Evolutionary conservation across 2,113 vertebrate species (phyloP), one percentile per base, ranked within the genome.

Genomic region (Lutjanus erythropterus): DNA sequence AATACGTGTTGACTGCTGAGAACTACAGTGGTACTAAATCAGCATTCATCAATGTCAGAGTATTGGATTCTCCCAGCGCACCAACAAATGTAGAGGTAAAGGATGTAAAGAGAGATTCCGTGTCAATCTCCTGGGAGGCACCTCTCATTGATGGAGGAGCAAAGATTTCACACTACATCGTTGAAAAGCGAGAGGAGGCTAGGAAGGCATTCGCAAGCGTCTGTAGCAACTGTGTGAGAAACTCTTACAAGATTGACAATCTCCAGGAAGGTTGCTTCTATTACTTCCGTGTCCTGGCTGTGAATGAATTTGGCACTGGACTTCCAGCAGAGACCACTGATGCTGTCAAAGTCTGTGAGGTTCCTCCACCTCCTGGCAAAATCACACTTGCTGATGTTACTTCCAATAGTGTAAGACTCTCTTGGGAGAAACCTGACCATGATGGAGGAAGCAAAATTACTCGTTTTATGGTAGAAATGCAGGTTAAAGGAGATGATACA

Each of bases 401-500:
- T 71, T 93, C 92, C 37, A 95, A 94, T 78, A 97, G 94, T 92
- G 96, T 94, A 75, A 97, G 93, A 77, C 94, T 99, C 89, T 95
- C 96, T 87, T 99, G 98, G 98, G 97, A 99, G 83, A 99, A 97
- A 81, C 97, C 98, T 81, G 97, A 97, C 64, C 96, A 97, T 27
- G 98, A 99, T 85, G 97, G 98, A 87, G 98, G 98, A 77, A 99
- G 98, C 91, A 99, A 98, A 96, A 97, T 99, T 87, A 97, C 95
- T 85, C 88, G 96, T 75, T 99, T 99, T 78, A 65, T 95, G 68
- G 95, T 99, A 41, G 97, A 99, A 95, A 99, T 99, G 97, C 96
- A 97, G 89, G 94, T 90, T 21, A 97, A 96, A 85, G 97, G 96
- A 80, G 97, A 97, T 92, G 95, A 96, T 59, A 96, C 96, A 69